phyloP scores from a whole-genome alignment of 2,888 invertebrate genomes.

The Drosophila robusta region DNA sequence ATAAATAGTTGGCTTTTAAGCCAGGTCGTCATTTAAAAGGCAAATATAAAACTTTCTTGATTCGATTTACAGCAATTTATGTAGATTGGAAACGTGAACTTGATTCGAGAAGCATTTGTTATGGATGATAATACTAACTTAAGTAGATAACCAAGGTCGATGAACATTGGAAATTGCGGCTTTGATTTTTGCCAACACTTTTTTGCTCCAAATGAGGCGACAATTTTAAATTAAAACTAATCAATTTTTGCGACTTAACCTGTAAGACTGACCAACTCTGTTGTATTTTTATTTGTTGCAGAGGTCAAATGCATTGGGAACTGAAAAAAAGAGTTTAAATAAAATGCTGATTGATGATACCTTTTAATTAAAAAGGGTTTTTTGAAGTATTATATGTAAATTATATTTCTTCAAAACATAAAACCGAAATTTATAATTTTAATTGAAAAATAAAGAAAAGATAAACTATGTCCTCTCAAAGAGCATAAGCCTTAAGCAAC shows the following conservation, averaged over 20 bases:
- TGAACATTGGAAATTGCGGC: slow-evolving; percentile 35
- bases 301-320: neutral
- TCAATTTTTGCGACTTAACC: slow-evolving; percentile 29
- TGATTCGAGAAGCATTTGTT: slow-evolving; percentile 55
- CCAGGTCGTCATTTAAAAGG: slow-evolving; percentile 56
- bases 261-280: slow-evolving; percentile 11
- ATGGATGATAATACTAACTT: slow-evolving; percentile 42
- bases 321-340: no score
- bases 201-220: slow-evolving; percentile 2
- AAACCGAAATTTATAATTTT: no score
- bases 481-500: no score
- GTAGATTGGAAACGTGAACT: slow-evolving; percentile 46
- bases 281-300: neutral
- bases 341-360: no score
- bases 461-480: no score
- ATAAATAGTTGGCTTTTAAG: slow-evolving; percentile 25
- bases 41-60: slow-evolving; percentile 66
- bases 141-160: slow-evolving; percentile 36
- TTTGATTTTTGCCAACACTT: slow-evolving; percentile 12
- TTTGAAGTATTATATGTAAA: no score
- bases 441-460: no score
- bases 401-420: no score
- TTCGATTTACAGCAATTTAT: slow-evolving; percentile 43
- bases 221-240: slow-evolving; percentile 41
- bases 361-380: no score